Evolutionary conservation across 2,113 vertebrate species (phyloP), one percentile per base, ranked within the genome.

Genomic region (Monopterus albus): DNA sequence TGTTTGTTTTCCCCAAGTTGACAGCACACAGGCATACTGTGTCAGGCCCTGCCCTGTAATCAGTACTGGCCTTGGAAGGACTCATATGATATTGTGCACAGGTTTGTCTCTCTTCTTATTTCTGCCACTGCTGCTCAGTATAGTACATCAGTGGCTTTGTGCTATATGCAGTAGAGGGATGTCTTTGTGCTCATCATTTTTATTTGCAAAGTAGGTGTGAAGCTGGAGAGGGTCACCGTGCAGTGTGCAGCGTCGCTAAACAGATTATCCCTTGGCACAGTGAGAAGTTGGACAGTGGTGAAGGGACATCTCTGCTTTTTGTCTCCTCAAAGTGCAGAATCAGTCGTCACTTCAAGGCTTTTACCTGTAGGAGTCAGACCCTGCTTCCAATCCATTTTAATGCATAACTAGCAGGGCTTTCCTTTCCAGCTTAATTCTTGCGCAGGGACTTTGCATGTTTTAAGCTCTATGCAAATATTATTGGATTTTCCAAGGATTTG

Each of bases 381-480:
- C 84, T 59, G 88, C 89, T 87, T 82, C 78, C 88, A 89, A 92
- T 94, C 90, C 92, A 91, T 93, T 92, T 93, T 87, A 92, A 93
- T 92, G 91, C 92, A 91, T 88, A 92, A 92, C 91, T 88, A 90
- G 87, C 88, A 89, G 87, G 86, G 91, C 88, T 93, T 92, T 93
- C 90, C 89, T 92, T 89, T 92, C 88, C 84, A 87, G 89, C 91
- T 93, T 93, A 93, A 94, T 93, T 91, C 90, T 75, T 90, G 92
- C 87, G 89, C 92, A 83, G 91, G 87, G 92, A 93, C 92, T 94
- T 93, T 92, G 93, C 93, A 92, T 94, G 91, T 93, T 93, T 94
- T 93, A 94, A 94, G 92, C 93, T 92, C 90, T 92, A 92, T 93
- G 93, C 92, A 93, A 92, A 93, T 94, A 93, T 93, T 93, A 94